These are phyloP conservation scores for Sphaeramia orbicularis DNA, from an alignment of 2,797 vertebrate species.

Conservation along the genomic window DNA sequence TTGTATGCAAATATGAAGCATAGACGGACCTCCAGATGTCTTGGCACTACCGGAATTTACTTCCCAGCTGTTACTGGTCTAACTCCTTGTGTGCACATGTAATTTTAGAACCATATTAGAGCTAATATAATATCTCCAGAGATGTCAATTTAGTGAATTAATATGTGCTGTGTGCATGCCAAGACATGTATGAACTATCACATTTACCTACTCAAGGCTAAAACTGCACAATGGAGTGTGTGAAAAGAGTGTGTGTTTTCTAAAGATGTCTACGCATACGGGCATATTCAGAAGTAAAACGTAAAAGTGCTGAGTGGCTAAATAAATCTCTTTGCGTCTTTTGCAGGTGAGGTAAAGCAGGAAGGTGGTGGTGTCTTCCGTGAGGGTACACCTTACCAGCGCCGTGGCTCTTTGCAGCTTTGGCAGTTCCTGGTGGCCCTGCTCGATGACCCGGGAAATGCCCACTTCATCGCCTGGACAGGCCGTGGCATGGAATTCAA, in stretches of 20 bases:
- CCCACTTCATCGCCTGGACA: constrained; percentile 98
- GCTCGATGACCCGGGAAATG: constrained; percentile 93
- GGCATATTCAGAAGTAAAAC: not conserved
- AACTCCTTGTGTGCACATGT: constrained; percentile 37
- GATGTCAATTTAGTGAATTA: constrained; percentile 17
- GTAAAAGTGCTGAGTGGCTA: not conserved
- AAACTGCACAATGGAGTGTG: not conserved
- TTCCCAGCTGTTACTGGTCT: constrained; percentile 34
- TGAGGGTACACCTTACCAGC: constrained; percentile 95
- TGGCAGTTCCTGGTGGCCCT: constrained; percentile 98
- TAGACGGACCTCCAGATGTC: constrained; percentile 23
- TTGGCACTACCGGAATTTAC: not conserved
- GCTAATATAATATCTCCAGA: not conserved
- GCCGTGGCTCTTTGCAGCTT: constrained; percentile 95
- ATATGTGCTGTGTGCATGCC: constrained; percentile 22
- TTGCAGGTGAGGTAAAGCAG: constrained; percentile 93
- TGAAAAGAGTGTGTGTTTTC: not conserved
- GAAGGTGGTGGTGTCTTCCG: constrained; percentile 87
- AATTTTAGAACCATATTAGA: constrained; percentile 22
- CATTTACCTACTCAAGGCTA: not conserved
- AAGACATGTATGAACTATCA: constrained; percentile 20
- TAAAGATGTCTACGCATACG: not conserved
- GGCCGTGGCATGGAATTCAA: constrained; percentile 99
- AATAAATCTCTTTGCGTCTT: rapidly evolving
- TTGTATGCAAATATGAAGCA: constrained; percentile 41